A percentile compares a stretch with the other conserved stretches of the same genome.
Conservation (phyloP, 2,113 vertebrate genomes). For the Hippocampus comes region DNA sequence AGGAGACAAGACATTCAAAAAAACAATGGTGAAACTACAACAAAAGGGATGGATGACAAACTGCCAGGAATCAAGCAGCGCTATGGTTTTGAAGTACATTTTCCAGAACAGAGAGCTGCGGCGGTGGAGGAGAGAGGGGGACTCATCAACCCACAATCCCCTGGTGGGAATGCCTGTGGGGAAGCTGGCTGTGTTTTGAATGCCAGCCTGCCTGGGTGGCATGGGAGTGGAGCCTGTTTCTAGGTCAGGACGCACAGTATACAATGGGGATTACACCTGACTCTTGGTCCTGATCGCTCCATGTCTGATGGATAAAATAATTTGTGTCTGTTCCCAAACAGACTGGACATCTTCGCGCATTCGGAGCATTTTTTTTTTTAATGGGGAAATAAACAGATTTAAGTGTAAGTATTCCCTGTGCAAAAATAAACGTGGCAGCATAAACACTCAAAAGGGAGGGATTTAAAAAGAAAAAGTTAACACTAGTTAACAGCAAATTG, state of each 20-base stretch:
- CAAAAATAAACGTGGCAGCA: not conserved
- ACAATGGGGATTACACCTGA: conserved; percentile 69
- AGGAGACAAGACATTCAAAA: conserved; percentile 24
- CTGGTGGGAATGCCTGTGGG: conserved; percentile 56
- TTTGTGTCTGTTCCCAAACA: conserved; percentile 33
- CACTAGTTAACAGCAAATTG: too few relatives aligned
- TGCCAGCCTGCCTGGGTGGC: conserved; percentile 59
- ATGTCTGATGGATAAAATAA: conserved; percentile 58
- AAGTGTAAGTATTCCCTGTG: not conserved
- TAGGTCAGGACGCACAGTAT: conserved; percentile 72
- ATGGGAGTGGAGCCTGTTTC: conserved; percentile 64
- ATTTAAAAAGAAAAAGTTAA: too few relatives aligned
- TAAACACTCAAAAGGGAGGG: not conserved
- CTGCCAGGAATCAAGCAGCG: conserved; percentile 22
- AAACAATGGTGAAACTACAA: not conserved
- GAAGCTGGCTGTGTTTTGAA: conserved; percentile 66
- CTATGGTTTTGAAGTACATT: conserved; percentile 11
- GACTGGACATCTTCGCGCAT: conserved; percentile 12
- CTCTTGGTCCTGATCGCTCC: conserved; percentile 24
- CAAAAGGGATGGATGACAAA: conserved; percentile 10
- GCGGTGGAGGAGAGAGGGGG: conserved; percentile 26
- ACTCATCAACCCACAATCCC: conserved; percentile 69
- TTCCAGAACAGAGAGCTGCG: conserved; percentile 52
- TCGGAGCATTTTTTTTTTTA: conserved; percentile 7
- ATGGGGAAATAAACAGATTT: not conserved